Base-by-base conservation (phyloP, 2,888 invertebrate genomes). In the Acronicta psi region DNA sequence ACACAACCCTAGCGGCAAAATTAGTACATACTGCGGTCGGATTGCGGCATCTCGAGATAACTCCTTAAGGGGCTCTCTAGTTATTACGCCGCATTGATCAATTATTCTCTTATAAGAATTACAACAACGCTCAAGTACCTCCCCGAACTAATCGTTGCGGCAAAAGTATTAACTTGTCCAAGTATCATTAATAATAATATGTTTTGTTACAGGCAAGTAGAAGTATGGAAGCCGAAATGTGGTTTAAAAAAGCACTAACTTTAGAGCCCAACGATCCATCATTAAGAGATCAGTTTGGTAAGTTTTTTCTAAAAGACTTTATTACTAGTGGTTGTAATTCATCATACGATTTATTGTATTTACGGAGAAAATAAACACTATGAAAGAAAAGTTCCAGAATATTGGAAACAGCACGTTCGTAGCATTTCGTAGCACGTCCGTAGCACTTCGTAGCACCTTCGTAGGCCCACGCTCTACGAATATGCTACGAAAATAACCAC, bases 211-310 rank as follows among this genome's bases (percentile, higher is more conserved):
- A 97, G 97, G 96, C 97, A 86, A 97, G 97, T 83, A 95, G 98
- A 82, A 95, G 96, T 59, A 94, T 95, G 54, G 98, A 98, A 89
- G 98, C 98, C 1, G 98, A 98, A 90, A 95, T 96, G 83, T 98
- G 98, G 98, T 98, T 98, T 88, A 95, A 96, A 82, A 97, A 97
- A 86, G 98, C 98, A 23, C 95, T 97, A 74, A 95, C 96, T 71
- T 92, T 98, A 78, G 98, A 98, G 59, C 98, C 98, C 18, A 95
- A 96, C 69, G 98, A 98, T 87, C 96, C 97, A 14, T 96, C 96
- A 77, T 97, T 98, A 46, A 96, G 97, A 88, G 97, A 98, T 91
- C 98, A 98, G 91, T 98, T 98, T 88, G 98, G 98, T 94, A 82
- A 88, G 89, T 75, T 11, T 44, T 42, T 25, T 59, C 44, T 51